Base-by-base conservation (phyloP, 2,888 invertebrate species). In the Lymantria monacha region DNA sequence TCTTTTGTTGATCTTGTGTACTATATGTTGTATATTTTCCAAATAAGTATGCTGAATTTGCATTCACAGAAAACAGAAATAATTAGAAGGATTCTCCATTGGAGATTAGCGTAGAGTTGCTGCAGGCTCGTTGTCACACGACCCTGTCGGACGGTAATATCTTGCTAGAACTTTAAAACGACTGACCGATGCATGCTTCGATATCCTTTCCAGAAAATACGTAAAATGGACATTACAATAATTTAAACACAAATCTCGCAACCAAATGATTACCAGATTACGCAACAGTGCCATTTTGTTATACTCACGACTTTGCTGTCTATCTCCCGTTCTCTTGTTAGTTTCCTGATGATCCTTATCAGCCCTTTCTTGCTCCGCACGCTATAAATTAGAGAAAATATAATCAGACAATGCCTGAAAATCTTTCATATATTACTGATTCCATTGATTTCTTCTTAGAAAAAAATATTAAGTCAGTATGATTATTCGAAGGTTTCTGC, bases 321-420 rank as follows among this genome's bases (percentile, higher is more conserved):
- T 86, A 42, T 93, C 93, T 3, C 85, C 78, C 43, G 93, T 92
- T 75, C 10, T 66, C 10, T 59, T 66, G 0, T 58, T 79, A 30
- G 91, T 86, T 0, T 92, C 88, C 60, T 93, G 93, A 15, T 92
- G 93, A 45, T 95, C 94, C 0, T 92, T 85, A 46, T 93, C 84
- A 15, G 92, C 92, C 7, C 93, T 92, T 63, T 95, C 94, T n/a
- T 94, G 93, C 71, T 95, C 95, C 9, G 93, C 85, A 63, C 94
- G 94, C 88, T 93, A 14, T 1, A 10, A 41, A 63, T 46, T 46
- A 13, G 36, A 15, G 37, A 12, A 22, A 9, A 3, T 31, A 30
- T 30, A 10, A 7, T n/a, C 11, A 14, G 9, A 9, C 15, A 42
- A 13, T 0, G 38, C 36, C 9, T 7, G n/a, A 36, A 36, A 36